Conservation (phyloP, 1,140 invertebrate species). For the Orius insidiosus region DNA sequence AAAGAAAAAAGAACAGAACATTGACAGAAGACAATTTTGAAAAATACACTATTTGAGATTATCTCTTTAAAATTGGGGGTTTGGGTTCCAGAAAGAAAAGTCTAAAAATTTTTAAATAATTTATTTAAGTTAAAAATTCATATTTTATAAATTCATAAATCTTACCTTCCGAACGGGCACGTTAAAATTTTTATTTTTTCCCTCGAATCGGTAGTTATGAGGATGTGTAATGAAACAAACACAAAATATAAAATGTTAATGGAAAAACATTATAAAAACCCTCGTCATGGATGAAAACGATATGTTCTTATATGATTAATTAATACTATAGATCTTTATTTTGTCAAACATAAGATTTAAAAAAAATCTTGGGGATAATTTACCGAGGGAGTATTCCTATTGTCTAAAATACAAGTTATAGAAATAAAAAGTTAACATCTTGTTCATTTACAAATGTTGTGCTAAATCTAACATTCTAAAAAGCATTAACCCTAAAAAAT, state of each 20-base stretch:
- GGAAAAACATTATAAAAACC: conserved; percentile 1
- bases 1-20: no score
- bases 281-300: not conserved
- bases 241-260: conserved; percentile 8
- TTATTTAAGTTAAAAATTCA: not conserved
- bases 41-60: no score
- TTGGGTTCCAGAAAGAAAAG: no score
- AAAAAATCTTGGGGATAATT: not conserved
- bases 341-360: not conserved
- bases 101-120: no score
- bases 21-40: no score
- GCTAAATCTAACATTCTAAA: no score
- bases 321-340: no score
- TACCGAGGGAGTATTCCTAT: not conserved
- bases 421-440: not conserved
- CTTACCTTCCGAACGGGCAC: conserved; percentile 10
- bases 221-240: conserved; percentile 10
- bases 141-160: conserved; percentile 3
- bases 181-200: conserved; percentile 1
- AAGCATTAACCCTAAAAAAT: no score
- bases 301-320: no score
- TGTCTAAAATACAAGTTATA: not conserved
- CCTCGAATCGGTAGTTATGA: conserved; percentile 5
- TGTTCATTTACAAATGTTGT: no score
- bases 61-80: no score